These are phyloP conservation scores for Parauchenoglanis ngamensis DNA, from an alignment of 2,797 vertebrate species.

Conservation along the genomic window DNA sequence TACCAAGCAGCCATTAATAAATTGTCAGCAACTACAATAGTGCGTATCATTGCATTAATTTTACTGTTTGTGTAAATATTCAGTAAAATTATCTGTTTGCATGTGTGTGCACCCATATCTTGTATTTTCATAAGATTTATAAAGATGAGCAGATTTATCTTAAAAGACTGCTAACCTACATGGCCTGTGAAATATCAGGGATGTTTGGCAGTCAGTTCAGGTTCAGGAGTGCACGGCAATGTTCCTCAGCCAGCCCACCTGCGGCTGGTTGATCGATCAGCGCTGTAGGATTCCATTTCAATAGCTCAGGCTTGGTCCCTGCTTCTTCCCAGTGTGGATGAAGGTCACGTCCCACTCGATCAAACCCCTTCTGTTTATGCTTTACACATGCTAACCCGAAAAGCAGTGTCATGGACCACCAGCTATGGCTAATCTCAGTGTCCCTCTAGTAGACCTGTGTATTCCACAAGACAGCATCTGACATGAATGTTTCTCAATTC, in stretches of 20 bases:
- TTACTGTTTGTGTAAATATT: not conserved
- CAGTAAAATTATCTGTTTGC: not conserved
- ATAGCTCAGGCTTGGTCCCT: conserved; percentile 60
- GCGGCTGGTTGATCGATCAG: conserved; percentile 73
- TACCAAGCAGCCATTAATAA: conserved; percentile 5
- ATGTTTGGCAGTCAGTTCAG: conserved; percentile 69
- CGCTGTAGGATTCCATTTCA: conserved; percentile 58
- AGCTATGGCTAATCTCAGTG: conserved; percentile 37
- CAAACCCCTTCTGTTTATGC: conserved; percentile 43
- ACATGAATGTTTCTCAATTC: conserved; percentile 63
- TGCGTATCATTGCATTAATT: not conserved
- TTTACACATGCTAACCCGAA: conserved; percentile 33
- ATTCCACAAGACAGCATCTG: conserved; percentile 45
- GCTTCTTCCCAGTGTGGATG: conserved; percentile 51
- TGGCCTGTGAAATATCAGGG: conserved; percentile 17
- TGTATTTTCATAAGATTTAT: conserved; percentile 46
- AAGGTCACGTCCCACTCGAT: conserved; percentile 57
- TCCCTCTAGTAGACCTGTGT: conserved; percentile 33
- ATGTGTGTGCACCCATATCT: conserved; percentile 38
- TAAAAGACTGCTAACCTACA: conserved; percentile 10
- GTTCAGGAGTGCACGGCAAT: conserved; percentile 56
- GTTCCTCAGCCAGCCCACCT: conserved; percentile 71
- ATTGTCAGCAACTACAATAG: not conserved
- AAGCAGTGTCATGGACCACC: conserved; percentile 43
- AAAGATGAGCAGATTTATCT: conserved; percentile 32